Conservation (phyloP, 2,797 vertebrate species). For the Falco rusticolus region DNA sequence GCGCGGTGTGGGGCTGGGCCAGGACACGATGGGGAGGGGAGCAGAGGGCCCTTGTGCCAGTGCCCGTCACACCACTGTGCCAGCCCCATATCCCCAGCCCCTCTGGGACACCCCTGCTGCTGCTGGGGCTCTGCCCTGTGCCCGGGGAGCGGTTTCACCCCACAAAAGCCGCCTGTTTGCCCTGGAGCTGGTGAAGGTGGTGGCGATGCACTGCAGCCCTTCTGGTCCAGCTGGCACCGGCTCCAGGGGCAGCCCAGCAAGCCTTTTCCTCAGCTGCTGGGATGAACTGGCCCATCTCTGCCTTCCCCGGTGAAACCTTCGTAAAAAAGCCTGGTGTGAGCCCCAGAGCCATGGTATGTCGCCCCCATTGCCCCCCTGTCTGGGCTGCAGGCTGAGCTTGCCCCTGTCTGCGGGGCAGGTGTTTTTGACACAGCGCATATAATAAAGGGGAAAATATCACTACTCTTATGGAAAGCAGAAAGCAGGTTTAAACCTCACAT, state of each 20-base stretch:
- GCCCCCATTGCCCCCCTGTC: rapidly evolving
- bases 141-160: rapidly evolving
- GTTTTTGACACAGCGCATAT: rapidly evolving
- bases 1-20: no score
- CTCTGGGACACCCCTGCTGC: not conserved
- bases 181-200: rapidly evolving
- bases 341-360: rapidly evolving
- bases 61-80: not conserved
- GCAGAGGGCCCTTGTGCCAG: not conserved
- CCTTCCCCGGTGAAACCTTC: not conserved
- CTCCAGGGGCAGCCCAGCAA: not conserved
- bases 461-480: not conserved
- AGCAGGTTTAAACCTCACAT: rapidly evolving
- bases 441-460: not conserved
- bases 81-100: rapidly evolving
- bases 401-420: rapidly evolving
- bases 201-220: rapidly evolving
- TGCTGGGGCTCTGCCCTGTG: not conserved
- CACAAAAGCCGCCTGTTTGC: not conserved
- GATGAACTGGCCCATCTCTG: not conserved
- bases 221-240: rapidly evolving
- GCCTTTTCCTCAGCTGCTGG: not conserved
- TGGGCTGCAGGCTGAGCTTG: not conserved
- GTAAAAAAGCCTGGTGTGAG: not conserved
- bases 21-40: not conserved